Evolutionary conservation across 1,140 invertebrate species (phyloP).

Genomic region (Tetramorium alpestre): DNA sequence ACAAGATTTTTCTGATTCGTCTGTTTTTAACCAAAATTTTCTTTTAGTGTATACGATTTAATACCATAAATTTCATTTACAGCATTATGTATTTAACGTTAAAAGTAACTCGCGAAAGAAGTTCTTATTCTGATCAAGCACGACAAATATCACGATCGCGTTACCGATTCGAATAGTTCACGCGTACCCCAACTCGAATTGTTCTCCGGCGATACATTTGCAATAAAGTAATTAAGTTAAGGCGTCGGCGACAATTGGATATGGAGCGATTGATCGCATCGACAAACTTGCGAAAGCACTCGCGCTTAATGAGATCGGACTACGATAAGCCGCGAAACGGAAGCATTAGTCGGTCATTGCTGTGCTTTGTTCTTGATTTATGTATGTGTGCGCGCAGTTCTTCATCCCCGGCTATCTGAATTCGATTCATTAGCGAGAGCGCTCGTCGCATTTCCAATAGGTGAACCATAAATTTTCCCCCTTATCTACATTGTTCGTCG

Average conservation of each 20-base stretch:
- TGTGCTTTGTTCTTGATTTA: slow-evolving; percentile 66
- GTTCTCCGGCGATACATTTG: slow-evolving; percentile 44
- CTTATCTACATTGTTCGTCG: slow-evolving; percentile 54
- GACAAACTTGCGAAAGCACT: slow-evolving; percentile 78
- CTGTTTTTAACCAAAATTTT: no score
- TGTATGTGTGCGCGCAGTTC: slow-evolving; percentile 42
- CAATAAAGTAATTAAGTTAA: slow-evolving; percentile 64
- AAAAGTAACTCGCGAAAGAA: neutral
- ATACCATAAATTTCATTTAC: neutral
- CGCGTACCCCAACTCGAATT: slow-evolving; percentile 13
- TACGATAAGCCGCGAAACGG: slow-evolving; percentile 58
- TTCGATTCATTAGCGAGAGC: slow-evolving; percentile 57
- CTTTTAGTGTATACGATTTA: no score
- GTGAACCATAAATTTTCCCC: slow-evolving; percentile 41
- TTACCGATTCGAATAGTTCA: slow-evolving; percentile 11
- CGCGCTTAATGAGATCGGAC: slow-evolving; percentile 77
- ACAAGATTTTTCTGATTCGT: no score
- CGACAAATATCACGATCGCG: slow-evolving; percentile 1
- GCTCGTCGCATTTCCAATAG: slow-evolving; percentile 58
- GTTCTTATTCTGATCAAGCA: neutral
- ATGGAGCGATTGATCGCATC: slow-evolving; percentile 72
- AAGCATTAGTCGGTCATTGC: slow-evolving; percentile 48
- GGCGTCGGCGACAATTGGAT: slow-evolving; percentile 76
- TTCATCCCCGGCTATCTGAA: slow-evolving; percentile 37
- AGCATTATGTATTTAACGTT: neutral